These are phyloP conservation scores for Samia ricini DNA, from an alignment of 1,140 invertebrate genomes.

Conservation along the genomic window DNA sequence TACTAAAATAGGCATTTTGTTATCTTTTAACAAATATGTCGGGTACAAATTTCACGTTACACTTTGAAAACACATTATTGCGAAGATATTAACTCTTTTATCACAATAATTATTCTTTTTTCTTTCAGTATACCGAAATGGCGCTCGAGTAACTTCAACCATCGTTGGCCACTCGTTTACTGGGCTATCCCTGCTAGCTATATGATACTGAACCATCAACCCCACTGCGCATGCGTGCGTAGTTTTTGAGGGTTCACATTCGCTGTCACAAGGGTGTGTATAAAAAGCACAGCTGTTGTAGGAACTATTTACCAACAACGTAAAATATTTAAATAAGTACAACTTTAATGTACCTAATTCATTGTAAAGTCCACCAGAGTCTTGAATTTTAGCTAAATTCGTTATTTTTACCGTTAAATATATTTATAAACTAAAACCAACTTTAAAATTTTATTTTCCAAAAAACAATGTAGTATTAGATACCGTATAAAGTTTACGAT, in stretches of 20 bases:
- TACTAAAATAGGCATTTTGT: slow-evolving; percentile 65
- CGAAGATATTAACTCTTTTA: slow-evolving; percentile 20
- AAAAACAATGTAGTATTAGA: neutral
- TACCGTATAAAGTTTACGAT: slow-evolving; percentile 24
- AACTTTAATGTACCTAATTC: no score
- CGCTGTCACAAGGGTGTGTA: slow-evolving; percentile 52
- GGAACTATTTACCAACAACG: neutral
- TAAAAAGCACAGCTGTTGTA: slow-evolving; percentile 49
- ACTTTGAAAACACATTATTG: slow-evolving; percentile 52
- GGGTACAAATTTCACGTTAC: slow-evolving; percentile 41
- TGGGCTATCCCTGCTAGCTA: slow-evolving; percentile 41
- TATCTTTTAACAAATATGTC: slow-evolving; percentile 18
- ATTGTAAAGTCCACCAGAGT: no score
- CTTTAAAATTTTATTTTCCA: neutral
- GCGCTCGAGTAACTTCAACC: slow-evolving; percentile 38
- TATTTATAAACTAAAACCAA: no score
- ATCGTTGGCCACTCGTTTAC: slow-evolving; percentile 53
- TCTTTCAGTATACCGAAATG: slow-evolving; percentile 21
- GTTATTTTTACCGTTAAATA: no score
- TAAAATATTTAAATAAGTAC: neutral
- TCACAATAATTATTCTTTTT: slow-evolving; percentile 18
- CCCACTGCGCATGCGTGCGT: slow-evolving; percentile 65
- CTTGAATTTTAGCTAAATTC: no score
- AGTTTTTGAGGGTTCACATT: slow-evolving; percentile 60
- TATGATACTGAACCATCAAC: slow-evolving; percentile 46